Evolutionary conservation across 2,797 vertebrate species (phyloP).

Genomic region (Cynodonichthys magdalenae): DNA sequence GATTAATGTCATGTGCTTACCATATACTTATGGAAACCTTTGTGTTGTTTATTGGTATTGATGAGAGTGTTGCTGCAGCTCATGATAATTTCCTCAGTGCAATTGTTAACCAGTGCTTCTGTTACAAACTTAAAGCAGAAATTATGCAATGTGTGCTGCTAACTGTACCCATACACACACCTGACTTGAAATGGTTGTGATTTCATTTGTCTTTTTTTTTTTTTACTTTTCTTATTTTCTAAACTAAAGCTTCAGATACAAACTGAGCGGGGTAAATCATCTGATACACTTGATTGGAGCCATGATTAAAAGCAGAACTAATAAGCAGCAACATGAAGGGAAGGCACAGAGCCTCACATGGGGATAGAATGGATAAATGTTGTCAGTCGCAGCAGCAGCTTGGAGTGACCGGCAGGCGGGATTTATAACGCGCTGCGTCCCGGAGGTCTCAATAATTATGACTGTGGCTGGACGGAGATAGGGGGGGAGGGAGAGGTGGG

Average conservation of each 20-base stretch:
- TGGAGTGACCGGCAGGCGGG: conserved; percentile 75
- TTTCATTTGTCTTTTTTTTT: background rate
- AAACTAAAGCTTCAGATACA: conserved; percentile 21
- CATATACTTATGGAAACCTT: too few species aligned
- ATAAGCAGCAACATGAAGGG: conserved; percentile 48
- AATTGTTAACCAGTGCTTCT: too few species aligned
- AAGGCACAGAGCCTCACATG: conserved; percentile 30
- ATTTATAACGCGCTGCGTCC: conserved; percentile 82
- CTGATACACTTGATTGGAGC: conserved; percentile 32
- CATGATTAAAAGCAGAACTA: conserved; percentile 52
- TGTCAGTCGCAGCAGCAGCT: conserved; percentile 61
- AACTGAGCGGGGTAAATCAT: conserved; percentile 31
- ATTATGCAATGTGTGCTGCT: too few species aligned
- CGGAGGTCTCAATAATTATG: conserved; percentile 80
- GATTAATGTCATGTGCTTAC: too few species aligned
- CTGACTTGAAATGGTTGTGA: background rate
- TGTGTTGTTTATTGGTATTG: too few species aligned
- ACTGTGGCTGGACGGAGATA: conserved; percentile 70
- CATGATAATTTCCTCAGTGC: too few species aligned
- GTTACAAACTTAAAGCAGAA: too few species aligned
- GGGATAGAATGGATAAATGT: conserved; percentile 54
- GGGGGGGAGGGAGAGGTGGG: conserved; percentile 12
- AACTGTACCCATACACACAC: too few species aligned
- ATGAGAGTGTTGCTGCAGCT: too few species aligned
- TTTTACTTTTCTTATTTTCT: background rate